Evolutionary conservation across 2,113 vertebrate species (phyloP), one percentile per base, ranked within the genome.

Genomic region (Muntiacus muntjak): DNA sequence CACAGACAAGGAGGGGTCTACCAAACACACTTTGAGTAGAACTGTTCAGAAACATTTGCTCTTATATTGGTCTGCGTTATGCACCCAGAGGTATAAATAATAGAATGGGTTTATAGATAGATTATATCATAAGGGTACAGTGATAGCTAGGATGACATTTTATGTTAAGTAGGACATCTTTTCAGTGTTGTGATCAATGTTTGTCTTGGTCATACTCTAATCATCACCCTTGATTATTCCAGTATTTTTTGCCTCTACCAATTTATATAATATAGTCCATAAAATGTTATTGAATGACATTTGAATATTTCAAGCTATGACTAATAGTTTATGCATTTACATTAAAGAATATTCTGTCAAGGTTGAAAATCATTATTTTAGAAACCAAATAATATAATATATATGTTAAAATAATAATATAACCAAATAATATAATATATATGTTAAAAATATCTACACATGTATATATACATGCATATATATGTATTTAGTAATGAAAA

Each of bases 311-410:
- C 94, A 97, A 97, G 28, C 4, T 50, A n/a, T 87, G 43, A 82
- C 91, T 95, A 47, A 76, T 15, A 60, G 83, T 81, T 81, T 89
- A 10, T 91, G 96, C 2, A 55, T 97, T 76, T 86, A 87, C 16
- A 91, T 89, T 94, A 97, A 98, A 97, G 6, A 87, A 67, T 71
- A 79, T 0, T 54, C n/a, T 86, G 79, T 78, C n/a, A 86, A 95
- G 36, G 79, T 30, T 96, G 52, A 83, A 98, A 96, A 95, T 36
- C 3, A 96, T 76, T 47, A 67, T 91, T 95, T 82, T 90, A 76
- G 60, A 96, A 87, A 43, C 2, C 21, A 11, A 54, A 78, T 52
- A 58, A 52, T 87, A 58, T 45, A 54, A 81, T 1, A 82, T 40
- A 40, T 40, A 40, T 40, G 40, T 40, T 40, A 40, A 40, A 40